A percentile compares a stretch with the other conserved stretches of the same genome.
phyloP scores from a whole-genome alignment of 2,888 invertebrate species.

The Ethmia dodecea region DNA sequence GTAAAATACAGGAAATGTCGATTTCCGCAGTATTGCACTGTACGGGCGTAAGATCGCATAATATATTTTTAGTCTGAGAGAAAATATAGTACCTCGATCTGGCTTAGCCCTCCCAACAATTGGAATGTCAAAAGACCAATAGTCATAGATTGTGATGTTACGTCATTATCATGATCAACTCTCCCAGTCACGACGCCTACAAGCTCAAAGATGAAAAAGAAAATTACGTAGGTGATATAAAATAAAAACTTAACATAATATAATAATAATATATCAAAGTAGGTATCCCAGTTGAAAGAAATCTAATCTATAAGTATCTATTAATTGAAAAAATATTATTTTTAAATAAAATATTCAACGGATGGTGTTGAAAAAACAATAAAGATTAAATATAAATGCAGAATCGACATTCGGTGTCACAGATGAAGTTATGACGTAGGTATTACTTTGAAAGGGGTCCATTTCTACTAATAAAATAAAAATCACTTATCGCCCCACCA shows the following conservation, averaged over 20 bases:
- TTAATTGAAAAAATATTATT: constrained; percentile 4
- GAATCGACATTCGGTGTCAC: too few species aligned
- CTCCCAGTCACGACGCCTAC: constrained; percentile 31
- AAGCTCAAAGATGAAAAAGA: constrained; percentile 56
- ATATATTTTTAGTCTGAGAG: constrained; percentile 9
- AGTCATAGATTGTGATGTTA: constrained; percentile 28
- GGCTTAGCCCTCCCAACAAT: constrained; percentile 29
- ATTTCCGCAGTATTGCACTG: constrained; percentile 72
- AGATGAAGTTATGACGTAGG: too few species aligned
- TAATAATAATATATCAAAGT: constrained; percentile 36
- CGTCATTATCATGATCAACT: constrained; percentile 31
- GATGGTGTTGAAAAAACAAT: constrained; percentile 17
- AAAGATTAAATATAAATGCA: constrained; percentile 13
- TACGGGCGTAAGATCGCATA: constrained; percentile 32
- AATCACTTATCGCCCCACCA: too few species aligned
- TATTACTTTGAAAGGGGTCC: too few species aligned
- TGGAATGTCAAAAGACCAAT: constrained; percentile 51
- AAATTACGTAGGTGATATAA: too few species aligned
- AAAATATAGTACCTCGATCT: constrained; percentile 19
- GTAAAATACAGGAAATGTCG: constrained; percentile 65
- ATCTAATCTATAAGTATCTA: constrained; percentile 20
- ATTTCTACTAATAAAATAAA: too few species aligned
- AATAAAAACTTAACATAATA: constrained; percentile 34
- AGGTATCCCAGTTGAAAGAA: constrained; percentile 36
- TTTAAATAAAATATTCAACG: constrained; percentile 22